Evolutionary conservation across 30 jellyfish, hydroid and myxozoan genomes (phyloP).

Genomic region (Hydractinia echinata): DNA sequence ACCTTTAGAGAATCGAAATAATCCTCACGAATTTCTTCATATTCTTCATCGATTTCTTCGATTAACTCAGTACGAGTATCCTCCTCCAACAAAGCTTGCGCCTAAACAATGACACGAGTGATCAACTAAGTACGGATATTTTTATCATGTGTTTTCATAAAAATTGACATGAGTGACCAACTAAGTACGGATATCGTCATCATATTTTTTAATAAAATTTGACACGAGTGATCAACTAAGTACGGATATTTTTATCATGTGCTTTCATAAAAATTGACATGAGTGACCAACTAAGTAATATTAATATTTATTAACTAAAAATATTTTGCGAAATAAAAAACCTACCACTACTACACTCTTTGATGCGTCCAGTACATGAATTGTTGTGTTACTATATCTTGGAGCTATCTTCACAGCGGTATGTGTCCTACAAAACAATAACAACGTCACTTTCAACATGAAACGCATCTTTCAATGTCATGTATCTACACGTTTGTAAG

Average conservation of each 20-base stretch:
- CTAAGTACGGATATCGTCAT: too few relatives aligned
- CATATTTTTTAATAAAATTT: too few relatives aligned
- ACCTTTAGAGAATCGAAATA: constrained; percentile 88
- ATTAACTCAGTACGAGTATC: constrained; percentile 54
- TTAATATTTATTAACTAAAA: too few relatives aligned
- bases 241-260: too few relatives aligned
- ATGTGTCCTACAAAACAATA: constrained; percentile 56
- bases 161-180: too few relatives aligned
- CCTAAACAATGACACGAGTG: constrained; percentile 49
- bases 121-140: too few relatives aligned
- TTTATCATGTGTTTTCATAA: too few relatives aligned
- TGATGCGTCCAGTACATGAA: constrained; percentile 96
- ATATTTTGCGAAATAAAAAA: background rate
- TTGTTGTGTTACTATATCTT: constrained; percentile 81
- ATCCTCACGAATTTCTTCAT: constrained; percentile 86
- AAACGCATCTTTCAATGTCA: too few relatives aligned
- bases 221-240: too few relatives aligned
- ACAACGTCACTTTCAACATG: too few relatives aligned
- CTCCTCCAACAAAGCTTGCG: constrained; percentile 73
- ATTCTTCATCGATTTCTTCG: constrained; percentile 86
- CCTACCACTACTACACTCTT: constrained; percentile 95
- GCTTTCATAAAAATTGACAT: too few relatives aligned
- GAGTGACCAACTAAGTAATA: too few relatives aligned
- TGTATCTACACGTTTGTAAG: background rate
- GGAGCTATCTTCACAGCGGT: constrained; percentile 99